Percentiles rank a stretch among this genome's conserved stretches.
phyloP scores from a whole-genome alignment of 2,888 invertebrate species.

The Scrobipalpa atriplicella region DNA sequence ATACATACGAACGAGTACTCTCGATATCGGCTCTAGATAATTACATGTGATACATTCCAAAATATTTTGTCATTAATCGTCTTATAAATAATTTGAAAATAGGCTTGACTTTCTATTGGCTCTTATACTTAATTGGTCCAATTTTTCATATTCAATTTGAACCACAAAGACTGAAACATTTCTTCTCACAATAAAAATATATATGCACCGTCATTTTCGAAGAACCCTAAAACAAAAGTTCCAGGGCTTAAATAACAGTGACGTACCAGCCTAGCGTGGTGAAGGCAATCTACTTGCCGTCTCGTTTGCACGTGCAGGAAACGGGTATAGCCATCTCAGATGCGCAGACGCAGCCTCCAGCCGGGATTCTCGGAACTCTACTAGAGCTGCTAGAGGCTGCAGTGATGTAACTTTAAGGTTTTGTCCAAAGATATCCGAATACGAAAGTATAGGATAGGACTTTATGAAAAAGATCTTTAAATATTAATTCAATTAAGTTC shows the following conservation, averaged over 20 bases:
- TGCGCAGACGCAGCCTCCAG: constrained; percentile 56
- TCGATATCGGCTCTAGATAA: no score
- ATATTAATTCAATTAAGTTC: no score
- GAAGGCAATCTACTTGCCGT: constrained; percentile 69
- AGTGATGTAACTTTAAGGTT: constrained; percentile 28
- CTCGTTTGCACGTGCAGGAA: constrained; percentile 41
- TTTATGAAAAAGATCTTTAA: no score
- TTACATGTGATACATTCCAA: no score
- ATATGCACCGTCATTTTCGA: constrained; percentile 3
- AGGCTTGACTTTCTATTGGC: no score
- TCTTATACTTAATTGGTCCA: no score
- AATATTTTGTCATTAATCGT: no score
- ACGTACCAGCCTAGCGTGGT: constrained; percentile 48
- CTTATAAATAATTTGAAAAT: no score
- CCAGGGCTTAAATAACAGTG: constrained; percentile 55
- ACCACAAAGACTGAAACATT: neutral
- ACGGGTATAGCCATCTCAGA: constrained; percentile 40
- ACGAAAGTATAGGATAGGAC: no score
- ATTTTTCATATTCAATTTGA: no score
- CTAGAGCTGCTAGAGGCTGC: constrained; percentile 10
- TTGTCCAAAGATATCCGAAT: no score
- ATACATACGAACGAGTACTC: no score
- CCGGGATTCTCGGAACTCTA: constrained; percentile 64
- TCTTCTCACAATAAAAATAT: neutral
- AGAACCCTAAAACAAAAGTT: constrained; percentile 33